Evolutionary conservation across 2,888 invertebrate genomes (phyloP).

Genomic region (Meteorus cinctellus): DNA sequence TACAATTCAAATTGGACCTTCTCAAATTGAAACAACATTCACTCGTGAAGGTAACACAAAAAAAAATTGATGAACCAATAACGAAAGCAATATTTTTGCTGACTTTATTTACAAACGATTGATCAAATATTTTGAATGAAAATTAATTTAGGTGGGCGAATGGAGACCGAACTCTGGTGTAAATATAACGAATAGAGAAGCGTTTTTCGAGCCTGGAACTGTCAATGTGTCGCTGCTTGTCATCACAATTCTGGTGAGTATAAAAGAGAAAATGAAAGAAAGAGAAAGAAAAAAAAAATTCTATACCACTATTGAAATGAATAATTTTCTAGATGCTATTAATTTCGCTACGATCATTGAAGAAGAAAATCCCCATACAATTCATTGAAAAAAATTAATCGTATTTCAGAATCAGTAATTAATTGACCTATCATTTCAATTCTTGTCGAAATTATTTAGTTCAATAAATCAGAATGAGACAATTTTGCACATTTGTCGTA

Average conservation of each 20-base stretch:
- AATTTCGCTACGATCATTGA: no score
- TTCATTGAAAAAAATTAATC: no score
- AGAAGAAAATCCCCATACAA: no score
- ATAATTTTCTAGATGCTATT: no score
- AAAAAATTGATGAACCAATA: neutral
- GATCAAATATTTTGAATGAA: neutral
- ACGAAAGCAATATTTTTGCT: neutral
- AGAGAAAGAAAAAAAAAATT: neutral
- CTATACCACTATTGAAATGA: no score
- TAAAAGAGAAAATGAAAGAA: neutral
- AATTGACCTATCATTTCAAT: neutral
- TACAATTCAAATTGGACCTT: conserved; percentile 84
- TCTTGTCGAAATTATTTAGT: neutral
- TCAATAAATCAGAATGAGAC: neutral
- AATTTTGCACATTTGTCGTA: neutral
- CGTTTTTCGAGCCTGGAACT: conserved; percentile 82
- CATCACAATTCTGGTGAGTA: conserved; percentile 83
- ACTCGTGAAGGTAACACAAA: conserved; percentile 76
- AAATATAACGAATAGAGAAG: conserved; percentile 81
- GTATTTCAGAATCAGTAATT: neutral
- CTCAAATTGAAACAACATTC: conserved; percentile 84
- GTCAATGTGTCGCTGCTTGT: conserved; percentile 86
- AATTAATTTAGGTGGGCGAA: conserved; percentile 77
- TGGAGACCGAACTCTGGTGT: conserved; percentile 82
- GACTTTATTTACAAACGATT: neutral